Evolutionary conservation across 2,888 invertebrate species (phyloP).

Genomic region (Crematogaster levior): DNA sequence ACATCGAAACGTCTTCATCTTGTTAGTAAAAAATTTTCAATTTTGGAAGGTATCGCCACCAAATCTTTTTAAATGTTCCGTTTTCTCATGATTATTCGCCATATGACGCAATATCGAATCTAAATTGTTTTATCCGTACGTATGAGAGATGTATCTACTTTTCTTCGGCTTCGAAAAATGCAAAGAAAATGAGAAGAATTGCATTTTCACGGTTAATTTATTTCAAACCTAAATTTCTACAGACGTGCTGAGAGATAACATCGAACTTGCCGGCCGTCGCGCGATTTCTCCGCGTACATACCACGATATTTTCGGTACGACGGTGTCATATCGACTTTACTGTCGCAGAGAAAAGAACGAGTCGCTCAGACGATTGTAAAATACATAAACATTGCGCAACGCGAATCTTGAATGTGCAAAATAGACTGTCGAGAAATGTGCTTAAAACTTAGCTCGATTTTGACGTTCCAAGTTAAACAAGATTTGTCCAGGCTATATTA

Average conservation of each 20-base stretch:
- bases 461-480: background rate
- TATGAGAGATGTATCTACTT: background rate
- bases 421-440: background rate
- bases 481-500: background rate
- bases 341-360: slow-evolving; percentile 3
- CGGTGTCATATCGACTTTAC: slow-evolving; percentile 42
- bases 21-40: background rate
- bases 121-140: background rate
- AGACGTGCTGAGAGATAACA: slow-evolving; percentile 13
- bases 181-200: slow-evolving; percentile 5
- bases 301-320: slow-evolving; percentile 26
- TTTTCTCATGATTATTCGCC: background rate
- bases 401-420: background rate
- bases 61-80: background rate
- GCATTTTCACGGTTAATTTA: slow-evolving; percentile 20
- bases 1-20: background rate
- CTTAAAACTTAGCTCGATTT: background rate
- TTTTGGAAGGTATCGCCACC: background rate
- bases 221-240: slow-evolving; percentile 14
- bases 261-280: background rate
- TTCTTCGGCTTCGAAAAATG: background rate
- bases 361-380: background rate
- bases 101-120: background rate
- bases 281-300: slow-evolving; percentile 6
- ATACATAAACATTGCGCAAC: background rate